Conservation (phyloP, 1,140 invertebrate species). For the Megalopta genalis region DNA sequence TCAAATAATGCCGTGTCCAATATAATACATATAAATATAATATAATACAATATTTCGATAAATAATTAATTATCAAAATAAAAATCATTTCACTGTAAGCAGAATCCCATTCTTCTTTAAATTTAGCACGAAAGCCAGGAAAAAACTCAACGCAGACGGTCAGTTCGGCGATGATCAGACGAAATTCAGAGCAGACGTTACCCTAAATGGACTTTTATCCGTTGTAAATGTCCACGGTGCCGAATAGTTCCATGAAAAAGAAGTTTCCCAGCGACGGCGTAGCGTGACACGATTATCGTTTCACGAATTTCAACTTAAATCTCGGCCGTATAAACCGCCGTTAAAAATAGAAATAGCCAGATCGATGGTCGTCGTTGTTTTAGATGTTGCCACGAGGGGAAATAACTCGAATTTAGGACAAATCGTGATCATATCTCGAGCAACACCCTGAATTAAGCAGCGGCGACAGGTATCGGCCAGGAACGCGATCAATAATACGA, state of each 20-base stretch:
- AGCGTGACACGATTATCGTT: neutral
- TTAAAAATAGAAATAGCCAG: conserved; percentile 40
- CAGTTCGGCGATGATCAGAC: too few species aligned
- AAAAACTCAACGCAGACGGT: too few species aligned
- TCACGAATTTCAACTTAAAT: conserved; percentile 8
- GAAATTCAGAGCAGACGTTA: too few species aligned
- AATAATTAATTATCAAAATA: too few species aligned
- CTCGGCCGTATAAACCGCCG: neutral
- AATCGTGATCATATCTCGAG: conserved; percentile 40
- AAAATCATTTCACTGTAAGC: too few species aligned
- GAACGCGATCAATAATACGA: conserved; percentile 20
- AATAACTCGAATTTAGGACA: conserved; percentile 46
- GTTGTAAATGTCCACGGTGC: too few species aligned
- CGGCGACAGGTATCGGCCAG: neutral
- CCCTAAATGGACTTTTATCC: too few species aligned
- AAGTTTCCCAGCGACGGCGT: neutral
- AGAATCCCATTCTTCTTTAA: too few species aligned
- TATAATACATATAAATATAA: neutral
- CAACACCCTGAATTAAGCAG: conserved; percentile 12
- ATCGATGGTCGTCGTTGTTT: conserved; percentile 46
- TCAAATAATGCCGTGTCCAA: neutral
- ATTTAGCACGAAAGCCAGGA: too few species aligned
- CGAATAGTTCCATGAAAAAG: neutral
- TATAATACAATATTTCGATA: too few species aligned
- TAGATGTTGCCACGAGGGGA: conserved; percentile 18